Evolutionary conservation across 2,113 vertebrate genomes (phyloP).

Genomic region (Phylloscopus trochilus): DNA sequence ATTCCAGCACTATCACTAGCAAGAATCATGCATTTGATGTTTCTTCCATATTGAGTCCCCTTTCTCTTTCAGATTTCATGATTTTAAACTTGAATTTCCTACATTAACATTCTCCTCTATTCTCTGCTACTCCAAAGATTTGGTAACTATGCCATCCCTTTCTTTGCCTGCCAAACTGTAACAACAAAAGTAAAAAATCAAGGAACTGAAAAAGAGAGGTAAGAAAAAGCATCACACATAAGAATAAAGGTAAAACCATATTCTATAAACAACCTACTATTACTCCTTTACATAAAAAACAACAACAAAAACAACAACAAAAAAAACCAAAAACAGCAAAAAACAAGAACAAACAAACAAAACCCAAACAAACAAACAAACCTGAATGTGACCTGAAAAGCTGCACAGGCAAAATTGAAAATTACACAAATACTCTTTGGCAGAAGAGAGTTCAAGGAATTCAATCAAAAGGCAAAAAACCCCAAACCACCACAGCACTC

Average conservation of each 20-base stretch:
- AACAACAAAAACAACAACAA: not conserved
- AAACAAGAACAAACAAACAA: too few relatives aligned
- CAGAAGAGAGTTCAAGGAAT: not conserved
- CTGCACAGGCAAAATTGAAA: conserved; percentile 20
- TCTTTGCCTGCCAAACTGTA: conserved; percentile 19
- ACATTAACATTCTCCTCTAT: not conserved
- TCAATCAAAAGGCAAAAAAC: not conserved
- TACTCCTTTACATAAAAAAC: conserved; percentile 54
- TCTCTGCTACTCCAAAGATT: not conserved
- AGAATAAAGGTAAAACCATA: conserved; percentile 44
- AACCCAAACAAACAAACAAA: too few relatives aligned
- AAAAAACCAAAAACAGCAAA: not conserved
- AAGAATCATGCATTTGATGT: not conserved
- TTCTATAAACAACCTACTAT: conserved; percentile 15
- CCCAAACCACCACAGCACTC: not conserved
- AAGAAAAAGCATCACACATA: conserved; percentile 44
- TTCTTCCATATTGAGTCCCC: not conserved
- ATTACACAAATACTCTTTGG: conserved; percentile 2
- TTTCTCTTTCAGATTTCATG: not conserved
- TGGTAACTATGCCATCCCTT: not conserved
- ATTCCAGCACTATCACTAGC: not conserved
- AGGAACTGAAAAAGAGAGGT: not conserved
- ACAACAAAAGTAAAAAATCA: conserved; percentile 44
- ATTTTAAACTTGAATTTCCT: not conserved
- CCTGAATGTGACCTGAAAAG: not conserved